Evolutionary conservation across 92 coral and sea anemone species (phyloP).

Genomic region (Epizoanthus ramosus): DNA sequence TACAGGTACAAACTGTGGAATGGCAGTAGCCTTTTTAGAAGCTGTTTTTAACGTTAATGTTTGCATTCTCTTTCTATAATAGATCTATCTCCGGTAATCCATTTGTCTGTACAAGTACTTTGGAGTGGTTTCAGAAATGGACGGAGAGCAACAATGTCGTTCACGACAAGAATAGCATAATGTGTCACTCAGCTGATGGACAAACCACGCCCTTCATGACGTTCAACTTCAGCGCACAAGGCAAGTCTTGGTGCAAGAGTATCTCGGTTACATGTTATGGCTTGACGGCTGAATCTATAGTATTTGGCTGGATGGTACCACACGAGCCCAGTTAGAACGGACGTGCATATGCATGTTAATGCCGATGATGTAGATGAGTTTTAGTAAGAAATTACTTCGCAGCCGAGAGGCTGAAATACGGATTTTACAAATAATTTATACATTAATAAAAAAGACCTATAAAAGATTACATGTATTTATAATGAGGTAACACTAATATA

Average conservation of each 20-base stretch:
- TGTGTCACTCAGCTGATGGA: constrained; percentile 7
- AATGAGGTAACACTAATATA: too few species aligned
- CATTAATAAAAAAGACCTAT: too few species aligned
- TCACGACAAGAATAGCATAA: background rate
- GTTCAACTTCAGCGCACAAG: constrained; percentile 21
- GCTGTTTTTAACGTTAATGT: too few species aligned
- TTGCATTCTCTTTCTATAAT: background rate
- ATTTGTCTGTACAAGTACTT: constrained; percentile 7
- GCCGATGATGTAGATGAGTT: too few species aligned
- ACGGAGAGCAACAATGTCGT: background rate
- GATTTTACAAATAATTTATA: too few species aligned
- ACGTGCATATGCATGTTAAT: too few species aligned
- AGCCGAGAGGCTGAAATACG: too few species aligned
- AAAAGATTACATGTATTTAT: too few species aligned
- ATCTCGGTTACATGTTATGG: background rate
- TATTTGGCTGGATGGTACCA: too few species aligned
- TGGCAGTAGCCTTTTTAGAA: background rate
- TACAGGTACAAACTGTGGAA: background rate
- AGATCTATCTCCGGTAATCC: constrained; percentile 27
- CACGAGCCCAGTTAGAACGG: too few species aligned
- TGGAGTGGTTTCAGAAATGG: constrained; percentile 32
- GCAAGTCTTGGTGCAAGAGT: background rate
- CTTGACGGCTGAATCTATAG: background rate
- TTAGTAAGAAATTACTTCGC: too few species aligned
- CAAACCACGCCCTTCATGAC: background rate